A percentile compares a stretch with the other conserved stretches of the same genome.
Evolutionary conservation across 2,888 invertebrate species (phyloP).

Genomic region (Melinaea menophilus): DNA sequence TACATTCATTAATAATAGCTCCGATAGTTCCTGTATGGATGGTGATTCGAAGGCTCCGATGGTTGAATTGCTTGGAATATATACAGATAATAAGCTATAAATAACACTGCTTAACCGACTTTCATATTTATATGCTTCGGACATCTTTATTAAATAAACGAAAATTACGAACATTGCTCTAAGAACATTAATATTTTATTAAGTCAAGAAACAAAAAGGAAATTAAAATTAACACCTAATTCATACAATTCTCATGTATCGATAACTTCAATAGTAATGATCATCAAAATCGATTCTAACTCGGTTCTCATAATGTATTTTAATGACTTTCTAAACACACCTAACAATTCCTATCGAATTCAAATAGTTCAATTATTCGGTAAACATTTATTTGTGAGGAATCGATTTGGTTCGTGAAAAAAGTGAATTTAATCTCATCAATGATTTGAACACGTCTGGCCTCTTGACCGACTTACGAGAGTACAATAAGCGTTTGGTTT

Average conservation of each 20-base stretch:
- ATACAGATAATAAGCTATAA: neutral
- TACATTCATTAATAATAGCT: slow-evolving; percentile 6
- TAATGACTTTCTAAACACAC: too few species aligned
- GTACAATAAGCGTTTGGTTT: neutral
- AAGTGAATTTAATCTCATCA: slow-evolving; percentile 32
- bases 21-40: neutral
- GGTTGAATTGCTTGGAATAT: neutral
- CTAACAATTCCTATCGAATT: neutral
- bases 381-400: slow-evolving; percentile 13
- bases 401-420: slow-evolving; percentile 29
- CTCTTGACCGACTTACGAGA: slow-evolving; percentile 15
- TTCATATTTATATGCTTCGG: too few species aligned
- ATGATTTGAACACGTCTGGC: slow-evolving; percentile 17
- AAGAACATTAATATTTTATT: too few species aligned
- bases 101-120: too few species aligned
- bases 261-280: too few species aligned
- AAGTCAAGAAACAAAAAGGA: too few species aligned
- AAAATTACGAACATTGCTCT: too few species aligned
- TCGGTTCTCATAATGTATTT: too few species aligned
- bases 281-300: too few species aligned
- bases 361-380: neutral
- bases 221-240: too few species aligned
- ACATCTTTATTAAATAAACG: too few species aligned
- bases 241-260: too few species aligned
- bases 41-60: neutral